phyloP scores from a whole-genome alignment of 2,888 invertebrate species.

The Lottia scabra region DNA sequence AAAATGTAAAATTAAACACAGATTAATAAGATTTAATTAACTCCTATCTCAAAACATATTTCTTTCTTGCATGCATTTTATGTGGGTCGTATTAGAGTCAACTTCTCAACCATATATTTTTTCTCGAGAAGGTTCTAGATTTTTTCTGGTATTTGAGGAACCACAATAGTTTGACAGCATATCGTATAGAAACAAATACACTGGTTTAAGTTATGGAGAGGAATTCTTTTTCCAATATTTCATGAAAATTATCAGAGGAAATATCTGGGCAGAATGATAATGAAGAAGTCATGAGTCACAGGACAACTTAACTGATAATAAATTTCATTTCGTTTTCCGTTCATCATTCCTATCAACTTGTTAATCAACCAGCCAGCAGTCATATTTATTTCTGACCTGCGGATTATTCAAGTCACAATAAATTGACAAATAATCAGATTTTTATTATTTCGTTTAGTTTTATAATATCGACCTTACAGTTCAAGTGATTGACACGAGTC shows the following conservation, averaged over 20 bases:
- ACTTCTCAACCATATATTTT: too few species aligned
- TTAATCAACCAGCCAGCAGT: not conserved
- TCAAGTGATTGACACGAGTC: not conserved
- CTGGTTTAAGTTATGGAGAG: too few species aligned
- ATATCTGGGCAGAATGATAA: not conserved
- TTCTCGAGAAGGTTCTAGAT: too few species aligned
- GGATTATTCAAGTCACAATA: not conserved
- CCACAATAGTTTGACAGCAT: too few species aligned
- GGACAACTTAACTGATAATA: conserved; percentile 1
- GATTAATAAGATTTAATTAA: too few species aligned
- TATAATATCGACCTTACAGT: not conserved
- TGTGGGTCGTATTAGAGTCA: too few species aligned
- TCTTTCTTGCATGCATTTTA: too few species aligned
- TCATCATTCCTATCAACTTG: not conserved
- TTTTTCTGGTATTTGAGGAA: too few species aligned
- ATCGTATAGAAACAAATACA: too few species aligned
- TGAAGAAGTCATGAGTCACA: not conserved
- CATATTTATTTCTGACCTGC: conserved; percentile 4
- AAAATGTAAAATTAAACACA: too few species aligned
- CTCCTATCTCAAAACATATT: too few species aligned
- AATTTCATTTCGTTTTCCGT: not conserved
- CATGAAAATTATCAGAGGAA: not conserved
- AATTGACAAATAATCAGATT: conserved; percentile 5
- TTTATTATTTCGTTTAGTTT: conserved; percentile 7
- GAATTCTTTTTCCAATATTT: not conserved